Evolutionary conservation across 2,797 vertebrate genomes (phyloP).

Genomic region (Dicrostonyx torquatus): DNA sequence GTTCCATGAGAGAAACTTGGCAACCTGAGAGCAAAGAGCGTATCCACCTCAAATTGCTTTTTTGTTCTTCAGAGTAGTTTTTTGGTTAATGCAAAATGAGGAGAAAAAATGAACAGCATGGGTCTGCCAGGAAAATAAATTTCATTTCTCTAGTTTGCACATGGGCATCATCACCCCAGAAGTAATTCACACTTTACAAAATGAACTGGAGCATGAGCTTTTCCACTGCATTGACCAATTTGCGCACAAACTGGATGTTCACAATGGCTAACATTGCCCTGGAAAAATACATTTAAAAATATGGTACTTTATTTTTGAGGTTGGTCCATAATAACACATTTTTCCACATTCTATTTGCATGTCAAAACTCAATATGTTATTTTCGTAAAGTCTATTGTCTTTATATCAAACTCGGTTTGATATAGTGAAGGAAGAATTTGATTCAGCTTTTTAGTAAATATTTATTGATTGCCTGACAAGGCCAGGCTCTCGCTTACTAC

Average conservation of each 20-base stretch:
- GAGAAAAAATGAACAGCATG: background rate
- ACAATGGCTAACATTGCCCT: constrained; percentile 1
- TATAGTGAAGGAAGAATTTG: background rate
- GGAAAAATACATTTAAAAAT: constrained; percentile 19
- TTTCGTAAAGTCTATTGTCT: background rate
- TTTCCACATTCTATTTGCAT: background rate
- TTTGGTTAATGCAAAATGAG: constrained; percentile 58
- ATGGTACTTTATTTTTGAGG: background rate
- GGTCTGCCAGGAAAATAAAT: constrained; percentile 46
- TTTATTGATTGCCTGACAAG: background rate
- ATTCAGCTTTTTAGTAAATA: background rate
- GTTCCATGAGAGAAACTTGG: constrained; percentile 39
- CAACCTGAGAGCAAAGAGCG: background rate
- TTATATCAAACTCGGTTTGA: background rate
- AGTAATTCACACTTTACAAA: constrained; percentile 17
- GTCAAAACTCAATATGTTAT: background rate
- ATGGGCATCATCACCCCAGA: constrained; percentile 13
- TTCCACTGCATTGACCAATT: background rate
- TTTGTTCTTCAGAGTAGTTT: constrained; percentile 22
- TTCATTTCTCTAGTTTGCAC: constrained; percentile 33
- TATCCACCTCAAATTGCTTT: constrained; percentile 46
- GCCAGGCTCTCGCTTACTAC: background rate
- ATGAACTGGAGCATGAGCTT: constrained; percentile 27
- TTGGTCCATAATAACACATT: background rate
- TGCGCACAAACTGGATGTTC: background rate